Conservation (phyloP, 2,888 invertebrate species). For the Ophion obscuratus region DNA sequence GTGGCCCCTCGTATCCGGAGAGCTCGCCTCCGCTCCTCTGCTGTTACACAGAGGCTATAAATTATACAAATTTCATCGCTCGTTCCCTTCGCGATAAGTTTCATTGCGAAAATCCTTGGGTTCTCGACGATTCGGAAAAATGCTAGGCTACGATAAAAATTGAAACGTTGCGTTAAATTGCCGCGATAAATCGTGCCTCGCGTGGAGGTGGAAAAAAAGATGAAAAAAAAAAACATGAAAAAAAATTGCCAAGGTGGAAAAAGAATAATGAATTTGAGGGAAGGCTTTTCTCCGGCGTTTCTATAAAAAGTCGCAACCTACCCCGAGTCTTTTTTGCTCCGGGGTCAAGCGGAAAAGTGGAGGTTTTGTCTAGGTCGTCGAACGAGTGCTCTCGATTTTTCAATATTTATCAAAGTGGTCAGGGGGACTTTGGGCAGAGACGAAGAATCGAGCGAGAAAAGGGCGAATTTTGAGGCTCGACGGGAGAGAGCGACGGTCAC, state of each 20-base stretch:
- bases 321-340: background rate
- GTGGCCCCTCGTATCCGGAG: too few species aligned
- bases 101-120: constrained; percentile 12
- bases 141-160: constrained; percentile 54
- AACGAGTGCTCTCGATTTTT: constrained; percentile 53
- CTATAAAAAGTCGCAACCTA: constrained; percentile 21
- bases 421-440: background rate
- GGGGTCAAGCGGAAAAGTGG: constrained; percentile 42
- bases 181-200: constrained; percentile 58
- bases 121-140: background rate
- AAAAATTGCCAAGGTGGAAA: constrained; percentile 7
- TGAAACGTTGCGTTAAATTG: constrained; percentile 55
- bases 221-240: constrained; percentile 1
- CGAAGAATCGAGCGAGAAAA: constrained; percentile 6
- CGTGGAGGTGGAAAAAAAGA: constrained; percentile 28
- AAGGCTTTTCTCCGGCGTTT: too few species aligned
- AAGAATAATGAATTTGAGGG: background rate
- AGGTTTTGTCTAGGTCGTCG: constrained; percentile 48
- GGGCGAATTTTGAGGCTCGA: constrained; percentile 45
- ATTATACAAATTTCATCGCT: too few species aligned
- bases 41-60: too few species aligned
- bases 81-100: background rate
- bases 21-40: too few species aligned
- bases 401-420: constrained; percentile 56
- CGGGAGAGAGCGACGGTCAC: constrained; percentile 45